Evolutionary conservation across 2,797 vertebrate species (phyloP), one percentile per base, ranked within the genome.

Genomic region (Smutsia gigantea): DNA sequence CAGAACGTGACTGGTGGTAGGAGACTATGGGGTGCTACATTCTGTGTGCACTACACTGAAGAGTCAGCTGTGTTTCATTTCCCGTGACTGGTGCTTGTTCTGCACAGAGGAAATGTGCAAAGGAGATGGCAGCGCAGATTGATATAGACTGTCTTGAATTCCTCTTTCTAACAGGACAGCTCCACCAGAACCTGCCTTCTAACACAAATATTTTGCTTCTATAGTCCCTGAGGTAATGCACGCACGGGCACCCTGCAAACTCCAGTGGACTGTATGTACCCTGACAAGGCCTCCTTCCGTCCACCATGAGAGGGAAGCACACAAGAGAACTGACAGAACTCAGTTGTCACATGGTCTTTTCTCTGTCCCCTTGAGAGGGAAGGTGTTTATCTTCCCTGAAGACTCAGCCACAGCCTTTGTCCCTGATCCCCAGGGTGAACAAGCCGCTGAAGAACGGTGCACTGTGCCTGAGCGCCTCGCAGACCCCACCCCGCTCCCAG

Each of bases 371-470:
- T 61, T 95, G 64, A 0, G 0, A 5, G 0, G 2, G 0, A 78
- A 86, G 1, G 79, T 8, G 15, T 90, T 98, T 0, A 59, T 97
- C 87, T 97, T 97, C 29, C 95, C 97, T 37, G 0, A 42, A 46
- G n/a, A 78, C 75, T 94, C 94, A 25, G 0, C 17, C 0, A 64
- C 14, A 0, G n/a, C 91, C 55, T 31, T 66, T 8, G 53, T 96
- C 66, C 59, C 74, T 96, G 78, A 87, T 74, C 5, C 46, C 42
- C 27, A 34, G 0, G 0, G 25, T 39, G 46, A 81, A 1, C 23
- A 94, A 77, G 42, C 6, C 92, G 0, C 61, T 94, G 64, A 10
- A 71, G 31, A 89, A 37, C 27, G 91, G 97, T 59, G 92, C 46
- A 0, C 3, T 77, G 0, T 97, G 90, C 78, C 51, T 90, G 11